Base-by-base conservation (phyloP, 2,113 vertebrate species). In the Myanophis thanlyinensis region DNA sequence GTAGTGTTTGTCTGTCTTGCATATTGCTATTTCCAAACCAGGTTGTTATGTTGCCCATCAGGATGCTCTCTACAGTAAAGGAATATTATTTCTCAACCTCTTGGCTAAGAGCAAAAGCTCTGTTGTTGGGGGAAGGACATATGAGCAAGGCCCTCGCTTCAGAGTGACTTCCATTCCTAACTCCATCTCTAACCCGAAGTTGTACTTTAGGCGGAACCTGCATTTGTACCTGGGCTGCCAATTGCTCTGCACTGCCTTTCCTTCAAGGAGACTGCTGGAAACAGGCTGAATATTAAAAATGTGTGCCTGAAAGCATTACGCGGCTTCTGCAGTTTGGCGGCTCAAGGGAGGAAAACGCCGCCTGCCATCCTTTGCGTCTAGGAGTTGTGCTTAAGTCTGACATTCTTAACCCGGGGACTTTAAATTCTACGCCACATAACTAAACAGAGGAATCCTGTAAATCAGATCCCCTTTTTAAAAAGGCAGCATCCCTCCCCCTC, bases 401-500 rank as follows among this genome's bases (percentile, higher is more conserved):
- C 27, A 62, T 62, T 30, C 56, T 62, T 30, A 62, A 59, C 56
- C 27, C 30, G 25, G 25, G 27, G 1, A 27, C 25, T 30, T 2
- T 35, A 35, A 59, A 18, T 10, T 20, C 44, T 7, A 8, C 2
- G 25, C 25, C 52, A 20, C 4, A 35, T 8, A 18, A n/a, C 15
- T 27, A 22, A 20, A 49, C 8, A 10, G 54, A 27, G 18, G 7
- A 12, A 44, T 8, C 13, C 25, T n/a, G 56, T 56, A 48, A 11
- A 54, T 90, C 89, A 93, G 3, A n/a, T 15, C 4, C 89, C 23
- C 0, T 13, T 44, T 27, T 49, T 85, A 86, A 56, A 44, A 0
- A 0, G 0, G 1, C 48, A 52, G 5, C 15, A 30, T 4, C 2
- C 6, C 48, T 9, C n/a, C n/a, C n/a, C n/a, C n/a, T n/a, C n/a